These are phyloP conservation scores for Loris lydekkerianus DNA, from an alignment of 2,797 vertebrate species.

Conservation along the genomic window DNA sequence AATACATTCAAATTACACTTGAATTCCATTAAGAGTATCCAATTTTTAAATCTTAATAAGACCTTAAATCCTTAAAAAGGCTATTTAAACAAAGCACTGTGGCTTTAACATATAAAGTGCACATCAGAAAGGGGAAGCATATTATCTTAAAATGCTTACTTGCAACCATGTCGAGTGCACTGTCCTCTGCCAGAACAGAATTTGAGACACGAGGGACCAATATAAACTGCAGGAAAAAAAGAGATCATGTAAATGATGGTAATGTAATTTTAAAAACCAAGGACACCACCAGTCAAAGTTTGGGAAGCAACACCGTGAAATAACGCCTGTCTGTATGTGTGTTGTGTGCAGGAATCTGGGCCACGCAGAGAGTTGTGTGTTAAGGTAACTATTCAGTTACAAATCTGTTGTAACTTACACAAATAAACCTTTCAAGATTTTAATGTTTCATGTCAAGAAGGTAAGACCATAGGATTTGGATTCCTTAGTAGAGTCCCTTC, in stretches of 20 bases:
- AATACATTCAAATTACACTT: slow-evolving; percentile 18
- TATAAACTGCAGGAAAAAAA: slow-evolving; percentile 93
- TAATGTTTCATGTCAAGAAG: slow-evolving; percentile 37
- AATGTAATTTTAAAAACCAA: slow-evolving; percentile 42
- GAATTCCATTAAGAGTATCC: slow-evolving; percentile 14
- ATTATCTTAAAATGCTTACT: slow-evolving; percentile 90
- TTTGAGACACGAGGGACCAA: slow-evolving; percentile 97
- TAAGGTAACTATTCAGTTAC: neutral
- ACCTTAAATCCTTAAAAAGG: slow-evolving; percentile 61
- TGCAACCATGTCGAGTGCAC: slow-evolving; percentile 97
- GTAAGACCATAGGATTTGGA: neutral
- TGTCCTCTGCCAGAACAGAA: slow-evolving; percentile 98
- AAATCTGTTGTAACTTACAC: slow-evolving; percentile 23
- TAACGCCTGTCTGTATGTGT: neutral
- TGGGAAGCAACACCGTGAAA: neutral
- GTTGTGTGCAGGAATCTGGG: neutral
- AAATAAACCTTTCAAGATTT: slow-evolving; percentile 51
- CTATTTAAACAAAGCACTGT: slow-evolving; percentile 48
- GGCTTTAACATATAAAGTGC: slow-evolving; percentile 15
- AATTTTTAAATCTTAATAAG: slow-evolving; percentile 73
- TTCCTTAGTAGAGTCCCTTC: slow-evolving; percentile 26
- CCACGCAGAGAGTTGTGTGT: neutral
- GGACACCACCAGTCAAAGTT: neutral
- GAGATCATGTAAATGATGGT: slow-evolving; percentile 68
- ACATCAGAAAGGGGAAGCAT: slow-evolving; percentile 43